A percentile compares a stretch with the other conserved stretches of the same genome.
Evolutionary conservation across 2,113 vertebrate species (phyloP).

Genomic region (Phyllopteryx taeniolatus): DNA sequence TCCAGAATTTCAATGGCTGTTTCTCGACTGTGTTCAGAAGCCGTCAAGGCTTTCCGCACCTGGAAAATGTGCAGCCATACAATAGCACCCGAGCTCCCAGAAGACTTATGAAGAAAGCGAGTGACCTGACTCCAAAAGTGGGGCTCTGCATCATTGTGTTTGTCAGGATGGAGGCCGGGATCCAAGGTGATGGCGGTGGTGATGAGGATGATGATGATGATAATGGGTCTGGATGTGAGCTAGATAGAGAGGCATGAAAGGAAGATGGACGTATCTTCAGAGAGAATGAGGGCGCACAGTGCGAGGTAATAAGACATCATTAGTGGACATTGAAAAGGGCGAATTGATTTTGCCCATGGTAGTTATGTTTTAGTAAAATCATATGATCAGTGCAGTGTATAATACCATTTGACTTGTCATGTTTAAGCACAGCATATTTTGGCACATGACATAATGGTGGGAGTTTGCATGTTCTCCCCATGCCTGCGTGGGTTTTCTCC

Average conservation of each 20-base stretch:
- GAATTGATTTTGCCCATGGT: conserved; percentile 7
- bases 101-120: conserved; percentile 34
- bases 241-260: conserved; percentile 37
- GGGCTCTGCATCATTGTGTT: conserved; percentile 31
- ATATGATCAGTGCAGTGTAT: neutral
- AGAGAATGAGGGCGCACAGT: conserved; percentile 32
- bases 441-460: too few species aligned
- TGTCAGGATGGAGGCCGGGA: conserved; percentile 37
- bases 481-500: too few species aligned
- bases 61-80: conserved; percentile 13
- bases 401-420: neutral
- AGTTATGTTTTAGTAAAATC: conserved; percentile 1
- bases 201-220: conserved; percentile 9
- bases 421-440: too few species aligned
- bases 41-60: conserved; percentile 11
- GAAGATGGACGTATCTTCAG: conserved; percentile 22
- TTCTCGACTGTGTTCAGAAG: conserved; percentile 14
- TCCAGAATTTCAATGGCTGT: conserved; percentile 37
- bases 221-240: conserved; percentile 11
- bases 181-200: conserved; percentile 9
- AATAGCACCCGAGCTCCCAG: conserved; percentile 26
- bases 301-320: conserved; percentile 25
- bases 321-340: conserved; percentile 10
- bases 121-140: conserved; percentile 31
- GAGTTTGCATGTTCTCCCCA: too few species aligned